Evolutionary conservation across 2,888 invertebrate genomes (phyloP).

Genomic region (Argynnis bischoffii): DNA sequence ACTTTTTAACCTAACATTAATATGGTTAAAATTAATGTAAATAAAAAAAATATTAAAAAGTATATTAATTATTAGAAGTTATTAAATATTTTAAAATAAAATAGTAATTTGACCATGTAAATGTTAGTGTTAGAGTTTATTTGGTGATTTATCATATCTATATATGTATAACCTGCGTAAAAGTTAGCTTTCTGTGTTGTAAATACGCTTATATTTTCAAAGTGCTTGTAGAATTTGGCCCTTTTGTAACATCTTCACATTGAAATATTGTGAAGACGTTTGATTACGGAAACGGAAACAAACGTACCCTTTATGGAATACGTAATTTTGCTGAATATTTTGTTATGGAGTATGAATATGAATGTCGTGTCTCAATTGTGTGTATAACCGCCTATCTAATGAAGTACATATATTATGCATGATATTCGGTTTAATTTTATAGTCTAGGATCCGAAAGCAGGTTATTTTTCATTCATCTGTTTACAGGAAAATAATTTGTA

Average conservation of each 20-base stretch:
- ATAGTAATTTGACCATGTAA: slow-evolving; percentile 5
- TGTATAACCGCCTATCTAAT: slow-evolving; percentile 24
- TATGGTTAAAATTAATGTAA: no score
- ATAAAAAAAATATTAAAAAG: no score
- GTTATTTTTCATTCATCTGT: no score
- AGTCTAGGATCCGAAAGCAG: background rate
- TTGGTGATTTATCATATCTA: no score
- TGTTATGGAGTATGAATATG: slow-evolving; percentile 35
- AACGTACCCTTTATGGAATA: slow-evolving; percentile 38
- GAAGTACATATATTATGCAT: background rate
- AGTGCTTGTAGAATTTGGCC: background rate
- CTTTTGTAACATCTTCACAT: slow-evolving; percentile 32
- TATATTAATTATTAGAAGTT: no score
- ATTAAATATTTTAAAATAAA: background rate
- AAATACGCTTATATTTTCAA: background rate
- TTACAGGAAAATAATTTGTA: no score
- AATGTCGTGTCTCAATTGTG: slow-evolving; percentile 33
- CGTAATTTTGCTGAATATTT: slow-evolving; percentile 40
- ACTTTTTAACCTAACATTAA: no score
- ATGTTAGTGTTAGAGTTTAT: no score
- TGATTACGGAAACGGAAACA: slow-evolving; percentile 48
- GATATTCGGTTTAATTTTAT: background rate
- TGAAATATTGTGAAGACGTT: slow-evolving; percentile 44
- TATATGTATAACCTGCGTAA: background rate
- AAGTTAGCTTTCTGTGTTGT: background rate